A percentile compares a stretch with the other conserved stretches of the same genome.
These are phyloP conservation scores for Campoplex capitator DNA, from an alignment of 2,888 invertebrate genomes.

Conservation along the genomic window DNA sequence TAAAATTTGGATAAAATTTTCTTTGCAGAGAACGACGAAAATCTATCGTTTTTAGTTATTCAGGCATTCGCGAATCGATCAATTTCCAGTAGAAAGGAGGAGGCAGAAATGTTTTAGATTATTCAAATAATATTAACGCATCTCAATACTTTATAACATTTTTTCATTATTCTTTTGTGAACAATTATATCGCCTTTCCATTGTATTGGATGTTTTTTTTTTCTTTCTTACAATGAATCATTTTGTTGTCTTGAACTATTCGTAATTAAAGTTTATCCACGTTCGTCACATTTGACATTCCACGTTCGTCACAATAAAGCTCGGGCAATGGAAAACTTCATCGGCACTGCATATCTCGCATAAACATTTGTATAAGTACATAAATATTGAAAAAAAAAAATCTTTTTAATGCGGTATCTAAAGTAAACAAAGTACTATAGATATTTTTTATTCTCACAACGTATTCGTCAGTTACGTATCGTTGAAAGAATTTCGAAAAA, in stretches of 20 bases:
- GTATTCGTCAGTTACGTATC: conserved; percentile 13
- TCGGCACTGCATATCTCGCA: not conserved
- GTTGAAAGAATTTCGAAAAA: conserved; percentile 28
- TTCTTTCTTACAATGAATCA: too few relatives aligned
- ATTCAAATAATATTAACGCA: not conserved
- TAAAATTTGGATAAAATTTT: conserved; percentile 26
- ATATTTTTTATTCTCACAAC: conserved; percentile 27
- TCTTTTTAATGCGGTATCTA: not conserved
- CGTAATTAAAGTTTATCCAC: not conserved
- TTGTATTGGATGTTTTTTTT: too few relatives aligned
- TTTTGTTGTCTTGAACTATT: too few relatives aligned
- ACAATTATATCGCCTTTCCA: too few relatives aligned
- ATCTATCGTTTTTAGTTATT: not conserved
- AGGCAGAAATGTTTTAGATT: not conserved
- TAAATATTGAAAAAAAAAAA: not conserved
- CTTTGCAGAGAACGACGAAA: not conserved
- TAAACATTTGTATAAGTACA: not conserved
- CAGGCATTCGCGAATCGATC: conserved; percentile 8
- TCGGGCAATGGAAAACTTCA: not conserved
- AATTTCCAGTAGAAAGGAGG: not conserved
- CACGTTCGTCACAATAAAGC: not conserved
- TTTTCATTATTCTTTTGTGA: too few relatives aligned
- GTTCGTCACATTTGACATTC: too few relatives aligned
- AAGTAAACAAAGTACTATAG: not conserved
- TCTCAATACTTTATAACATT: too few relatives aligned